phyloP scores from a whole-genome alignment of 2,797 vertebrate species.

The Pogonophryne albipinna region DNA sequence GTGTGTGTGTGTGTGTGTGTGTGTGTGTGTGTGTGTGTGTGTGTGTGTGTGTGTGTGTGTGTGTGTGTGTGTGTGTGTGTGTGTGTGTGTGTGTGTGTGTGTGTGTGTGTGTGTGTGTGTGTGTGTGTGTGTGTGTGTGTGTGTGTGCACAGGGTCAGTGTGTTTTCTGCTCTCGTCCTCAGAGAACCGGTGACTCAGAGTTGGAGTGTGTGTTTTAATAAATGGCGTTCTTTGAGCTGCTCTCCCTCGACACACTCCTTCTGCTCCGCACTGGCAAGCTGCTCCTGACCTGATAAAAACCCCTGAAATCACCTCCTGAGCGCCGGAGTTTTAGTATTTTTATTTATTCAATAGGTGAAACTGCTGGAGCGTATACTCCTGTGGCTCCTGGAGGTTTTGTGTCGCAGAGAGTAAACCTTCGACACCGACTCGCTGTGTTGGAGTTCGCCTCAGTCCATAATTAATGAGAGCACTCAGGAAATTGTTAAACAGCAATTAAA shows the following conservation, averaged over 20 bases:
- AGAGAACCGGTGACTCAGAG: constrained; percentile 37
- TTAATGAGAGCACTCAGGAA: constrained; percentile 24
- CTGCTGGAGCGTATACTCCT: constrained; percentile 32
- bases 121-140: not conserved
- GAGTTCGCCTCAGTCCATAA: constrained; percentile 23
- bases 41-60: no score
- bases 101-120: no score
- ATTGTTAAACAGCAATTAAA: constrained; percentile 30
- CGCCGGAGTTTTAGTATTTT: constrained; percentile 17
- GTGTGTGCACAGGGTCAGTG: no score
- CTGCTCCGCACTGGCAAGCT: constrained; percentile 42
- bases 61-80: no score
- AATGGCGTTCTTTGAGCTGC: constrained; percentile 45
- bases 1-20: no score
- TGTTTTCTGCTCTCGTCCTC: not conserved
- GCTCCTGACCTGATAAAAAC: constrained; percentile 63
- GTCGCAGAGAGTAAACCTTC: constrained; percentile 41
- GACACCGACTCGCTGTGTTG: not conserved
- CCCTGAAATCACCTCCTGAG: constrained; percentile 53
- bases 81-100: no score
- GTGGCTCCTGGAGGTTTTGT: constrained; percentile 44
- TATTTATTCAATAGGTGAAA: constrained; percentile 39
- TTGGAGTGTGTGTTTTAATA: constrained; percentile 54
- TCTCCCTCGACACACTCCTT: constrained; percentile 35
- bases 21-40: no score